Evolutionary conservation across 2,888 invertebrate genomes (phyloP).

Genomic region (Parascotia fuliginaria): DNA sequence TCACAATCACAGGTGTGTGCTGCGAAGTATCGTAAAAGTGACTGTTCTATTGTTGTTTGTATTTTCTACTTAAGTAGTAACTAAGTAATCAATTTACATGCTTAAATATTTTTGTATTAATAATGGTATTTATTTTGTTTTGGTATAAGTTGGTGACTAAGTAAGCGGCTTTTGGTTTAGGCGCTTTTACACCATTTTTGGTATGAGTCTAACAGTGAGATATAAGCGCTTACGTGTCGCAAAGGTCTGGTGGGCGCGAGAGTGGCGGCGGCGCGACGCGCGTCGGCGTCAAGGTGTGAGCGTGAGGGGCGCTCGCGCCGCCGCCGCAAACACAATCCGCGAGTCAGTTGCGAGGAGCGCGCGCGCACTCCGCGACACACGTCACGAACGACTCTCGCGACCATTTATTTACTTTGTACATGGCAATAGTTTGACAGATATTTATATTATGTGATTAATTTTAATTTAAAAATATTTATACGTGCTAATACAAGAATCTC

Average conservation of each 20-base stretch:
- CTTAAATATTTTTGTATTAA: no score
- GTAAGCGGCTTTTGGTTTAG: slow-evolving; percentile 51
- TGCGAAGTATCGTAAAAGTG: background rate
- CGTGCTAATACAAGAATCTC: slow-evolving; percentile 72
- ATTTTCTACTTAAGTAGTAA: no score
- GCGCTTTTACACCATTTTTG: slow-evolving; percentile 79
- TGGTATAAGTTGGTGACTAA: slow-evolving; percentile 51
- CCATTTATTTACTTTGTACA: slow-evolving; percentile 62
- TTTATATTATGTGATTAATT: slow-evolving; percentile 67
- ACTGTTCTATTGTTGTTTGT: no score
- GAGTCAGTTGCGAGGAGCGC: slow-evolving; percentile 79
- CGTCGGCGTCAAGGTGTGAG: slow-evolving; percentile 47
- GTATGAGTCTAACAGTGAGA: slow-evolving; percentile 76
- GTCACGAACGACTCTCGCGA: slow-evolving; percentile 84
- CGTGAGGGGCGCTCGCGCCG: slow-evolving; percentile 39
- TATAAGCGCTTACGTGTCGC: slow-evolving; percentile 81
- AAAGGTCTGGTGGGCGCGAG: slow-evolving; percentile 75
- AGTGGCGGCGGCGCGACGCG: slow-evolving; percentile 23
- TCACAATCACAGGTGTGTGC: slow-evolving; percentile 24
- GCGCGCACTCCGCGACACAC: slow-evolving; percentile 74
- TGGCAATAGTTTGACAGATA: slow-evolving; percentile 74
- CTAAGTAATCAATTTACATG: no score
- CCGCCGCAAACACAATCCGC: slow-evolving; percentile 69
- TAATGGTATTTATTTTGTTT: background rate
- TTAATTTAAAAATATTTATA: slow-evolving; percentile 65